phyloP scores from a whole-genome alignment of 2,888 invertebrate species.

The Vesta saturnalis region DNA sequence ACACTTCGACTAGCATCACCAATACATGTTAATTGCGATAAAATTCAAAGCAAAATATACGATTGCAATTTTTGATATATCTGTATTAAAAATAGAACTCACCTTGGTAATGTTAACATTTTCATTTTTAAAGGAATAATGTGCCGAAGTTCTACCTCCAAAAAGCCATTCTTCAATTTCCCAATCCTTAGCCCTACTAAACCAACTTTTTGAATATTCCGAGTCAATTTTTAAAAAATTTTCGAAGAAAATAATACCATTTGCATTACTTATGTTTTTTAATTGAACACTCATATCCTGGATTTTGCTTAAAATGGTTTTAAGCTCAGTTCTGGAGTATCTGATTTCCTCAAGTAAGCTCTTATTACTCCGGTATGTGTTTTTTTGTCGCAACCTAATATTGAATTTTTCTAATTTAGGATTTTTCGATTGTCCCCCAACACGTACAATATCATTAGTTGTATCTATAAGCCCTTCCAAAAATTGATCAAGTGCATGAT shows the following conservation, averaged over 20 bases:
- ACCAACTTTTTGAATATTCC: conserved; percentile 54
- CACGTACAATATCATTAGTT: conserved; percentile 71
- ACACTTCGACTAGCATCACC: no score
- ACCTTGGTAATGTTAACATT: no score
- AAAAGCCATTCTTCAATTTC: conserved; percentile 49
- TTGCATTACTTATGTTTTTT: not conserved
- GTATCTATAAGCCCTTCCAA: conserved; percentile 72
- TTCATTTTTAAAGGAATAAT: no score
- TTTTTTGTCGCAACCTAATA: conserved; percentile 55
- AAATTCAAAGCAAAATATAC: no score
- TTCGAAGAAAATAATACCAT: not conserved
- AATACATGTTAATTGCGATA: no score
- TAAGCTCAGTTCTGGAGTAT: no score
- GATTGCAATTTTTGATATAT: no score
- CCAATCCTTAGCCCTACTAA: conserved; percentile 40
- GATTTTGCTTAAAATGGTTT: no score
- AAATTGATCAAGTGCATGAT: conserved; percentile 89
- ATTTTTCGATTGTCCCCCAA: conserved; percentile 76
- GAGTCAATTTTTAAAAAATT: not conserved
- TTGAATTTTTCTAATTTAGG: conserved; percentile 66
- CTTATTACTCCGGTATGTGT: no score
- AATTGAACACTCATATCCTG: no score
- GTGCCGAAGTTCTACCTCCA: conserved; percentile 15
- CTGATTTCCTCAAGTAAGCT: no score
- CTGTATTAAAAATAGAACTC: no score